These are phyloP conservation scores for Orientallactaga sibirica DNA, from an alignment of 2,797 vertebrate species.

Conservation along the genomic window DNA sequence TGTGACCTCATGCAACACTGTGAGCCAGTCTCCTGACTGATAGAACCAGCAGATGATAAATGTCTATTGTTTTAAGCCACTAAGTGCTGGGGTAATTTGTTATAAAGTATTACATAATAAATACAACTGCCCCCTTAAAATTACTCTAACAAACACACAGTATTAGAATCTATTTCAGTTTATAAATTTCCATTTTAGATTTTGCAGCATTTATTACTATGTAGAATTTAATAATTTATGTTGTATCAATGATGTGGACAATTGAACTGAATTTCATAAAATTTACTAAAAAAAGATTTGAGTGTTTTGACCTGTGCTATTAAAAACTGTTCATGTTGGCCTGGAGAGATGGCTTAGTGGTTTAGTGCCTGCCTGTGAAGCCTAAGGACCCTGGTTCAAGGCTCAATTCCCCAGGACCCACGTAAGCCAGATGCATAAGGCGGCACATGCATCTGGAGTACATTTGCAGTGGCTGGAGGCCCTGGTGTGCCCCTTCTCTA, in stretches of 20 bases:
- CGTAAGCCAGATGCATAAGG: too few species aligned
- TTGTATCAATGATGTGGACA: not conserved
- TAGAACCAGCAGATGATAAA: not conserved
- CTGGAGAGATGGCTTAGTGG: too few species aligned
- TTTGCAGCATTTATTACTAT: not conserved
- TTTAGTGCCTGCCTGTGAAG: too few species aligned
- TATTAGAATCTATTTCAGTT: not conserved
- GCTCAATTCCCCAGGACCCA: too few species aligned
- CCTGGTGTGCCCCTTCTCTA: too few species aligned
- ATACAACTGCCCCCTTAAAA: not conserved
- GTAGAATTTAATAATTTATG: not conserved
- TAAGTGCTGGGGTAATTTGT: not conserved
- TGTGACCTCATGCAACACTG: not conserved
- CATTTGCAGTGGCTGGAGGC: too few species aligned
- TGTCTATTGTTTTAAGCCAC: not conserved
- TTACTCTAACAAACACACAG: not conserved
- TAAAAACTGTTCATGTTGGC: not conserved
- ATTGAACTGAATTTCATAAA: not conserved
- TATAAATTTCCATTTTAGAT: constrained; percentile 41
- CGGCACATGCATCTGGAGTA: too few species aligned
- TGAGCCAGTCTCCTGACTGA: not conserved
- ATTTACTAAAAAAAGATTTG: not conserved
- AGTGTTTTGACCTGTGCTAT: not conserved
- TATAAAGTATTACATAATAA: not conserved
- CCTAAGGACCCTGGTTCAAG: too few species aligned